These are phyloP conservation scores for Papilio polytes DNA, from an alignment of 1,140 invertebrate genomes.

Conservation along the genomic window DNA sequence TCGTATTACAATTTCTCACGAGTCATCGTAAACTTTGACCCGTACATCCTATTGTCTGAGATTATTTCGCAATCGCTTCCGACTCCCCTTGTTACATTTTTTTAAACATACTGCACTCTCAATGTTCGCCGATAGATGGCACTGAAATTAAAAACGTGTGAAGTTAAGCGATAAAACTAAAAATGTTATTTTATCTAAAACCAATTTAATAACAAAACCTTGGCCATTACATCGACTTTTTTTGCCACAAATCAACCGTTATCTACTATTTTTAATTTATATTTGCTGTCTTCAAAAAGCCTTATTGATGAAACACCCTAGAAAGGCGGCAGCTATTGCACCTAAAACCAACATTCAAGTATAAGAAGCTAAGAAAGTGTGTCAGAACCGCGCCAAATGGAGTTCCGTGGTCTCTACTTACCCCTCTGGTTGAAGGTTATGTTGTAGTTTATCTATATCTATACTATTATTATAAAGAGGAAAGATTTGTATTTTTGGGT, in stretches of 20 bases:
- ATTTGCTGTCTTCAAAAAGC: neutral
- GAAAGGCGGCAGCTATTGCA: too few relatives aligned
- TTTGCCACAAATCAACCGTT: neutral
- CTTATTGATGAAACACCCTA: too few relatives aligned
- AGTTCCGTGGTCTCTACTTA: too few relatives aligned
- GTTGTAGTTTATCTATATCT: too few relatives aligned
- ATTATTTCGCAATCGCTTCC: constrained; percentile 62
- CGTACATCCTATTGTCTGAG: constrained; percentile 62
- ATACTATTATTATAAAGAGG: too few relatives aligned
- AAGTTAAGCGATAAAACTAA: neutral
- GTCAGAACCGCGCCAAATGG: too few relatives aligned
- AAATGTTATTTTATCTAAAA: too few relatives aligned
- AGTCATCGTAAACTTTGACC: constrained; percentile 65
- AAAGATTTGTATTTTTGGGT: too few relatives aligned
- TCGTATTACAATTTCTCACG: constrained; percentile 64
- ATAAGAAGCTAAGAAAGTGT: too few relatives aligned
- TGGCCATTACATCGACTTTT: neutral
- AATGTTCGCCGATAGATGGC: constrained; percentile 59
- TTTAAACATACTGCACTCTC: constrained; percentile 54
- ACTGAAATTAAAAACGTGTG: constrained; percentile 22
- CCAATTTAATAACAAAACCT: neutral
- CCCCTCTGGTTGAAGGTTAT: too few relatives aligned
- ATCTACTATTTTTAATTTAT: neutral
- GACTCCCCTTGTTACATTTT: constrained; percentile 52
- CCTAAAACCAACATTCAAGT: too few relatives aligned